Evolutionary conservation across 2,888 invertebrate species (phyloP).

Genomic region (Parochlus steinenii): DNA sequence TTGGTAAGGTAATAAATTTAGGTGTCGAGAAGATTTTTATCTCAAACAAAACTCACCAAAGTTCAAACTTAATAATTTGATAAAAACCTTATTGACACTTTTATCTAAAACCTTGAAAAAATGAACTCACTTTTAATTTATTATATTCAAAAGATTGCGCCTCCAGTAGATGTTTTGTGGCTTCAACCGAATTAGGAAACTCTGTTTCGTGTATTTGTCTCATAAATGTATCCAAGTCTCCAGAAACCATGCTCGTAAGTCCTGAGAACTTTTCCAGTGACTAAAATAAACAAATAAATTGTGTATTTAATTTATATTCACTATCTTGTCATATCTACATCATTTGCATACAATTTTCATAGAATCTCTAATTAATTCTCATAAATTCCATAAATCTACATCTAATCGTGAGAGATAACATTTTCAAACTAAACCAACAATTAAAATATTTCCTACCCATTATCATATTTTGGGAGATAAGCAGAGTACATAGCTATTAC

Average conservation of each 20-base stretch:
- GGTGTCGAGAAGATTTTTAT: neutral
- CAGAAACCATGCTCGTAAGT: slow-evolving; percentile 78
- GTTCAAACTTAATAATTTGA: slow-evolving; percentile 21
- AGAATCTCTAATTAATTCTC: slow-evolving; percentile 18
- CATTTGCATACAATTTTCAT: slow-evolving; percentile 4
- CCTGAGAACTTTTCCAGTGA: slow-evolving; percentile 89
- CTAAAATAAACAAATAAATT: slow-evolving; percentile 31
- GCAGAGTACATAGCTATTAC: too few relatives aligned
- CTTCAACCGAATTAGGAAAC: slow-evolving; percentile 85
- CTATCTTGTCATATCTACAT: slow-evolving; percentile 1
- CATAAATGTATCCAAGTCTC: slow-evolving; percentile 72
- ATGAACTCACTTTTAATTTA: slow-evolving; percentile 24
- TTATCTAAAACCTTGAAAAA: slow-evolving; percentile 21
- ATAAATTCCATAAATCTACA: slow-evolving; percentile 4
- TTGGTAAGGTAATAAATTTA: slow-evolving; percentile 1
- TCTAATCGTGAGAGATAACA: too few relatives aligned
- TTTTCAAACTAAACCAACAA: too few relatives aligned
- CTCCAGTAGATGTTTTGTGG: slow-evolving; percentile 72
- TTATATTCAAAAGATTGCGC: slow-evolving; percentile 58
- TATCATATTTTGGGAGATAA: too few relatives aligned
- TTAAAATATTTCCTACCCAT: too few relatives aligned
- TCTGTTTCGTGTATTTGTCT: slow-evolving; percentile 78
- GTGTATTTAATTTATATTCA: too few relatives aligned
- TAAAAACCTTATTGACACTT: slow-evolving; percentile 18
- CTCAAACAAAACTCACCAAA: slow-evolving; percentile 26